These are phyloP conservation scores for Agrotis clavis DNA, from an alignment of 2,888 invertebrate species.

Conservation along the genomic window DNA sequence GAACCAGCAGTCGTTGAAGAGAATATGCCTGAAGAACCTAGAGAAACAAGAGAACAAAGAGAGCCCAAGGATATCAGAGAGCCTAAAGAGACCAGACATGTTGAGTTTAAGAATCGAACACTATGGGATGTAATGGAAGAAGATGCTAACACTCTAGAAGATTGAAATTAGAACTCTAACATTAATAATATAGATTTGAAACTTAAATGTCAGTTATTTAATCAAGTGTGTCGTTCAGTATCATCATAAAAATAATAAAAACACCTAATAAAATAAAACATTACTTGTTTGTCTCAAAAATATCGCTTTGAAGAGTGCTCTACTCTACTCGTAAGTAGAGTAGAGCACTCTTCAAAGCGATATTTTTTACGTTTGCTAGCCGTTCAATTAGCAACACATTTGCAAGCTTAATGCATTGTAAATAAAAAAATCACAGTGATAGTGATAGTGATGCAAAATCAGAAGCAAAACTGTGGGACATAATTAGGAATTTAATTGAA, in stretches of 20 bases:
- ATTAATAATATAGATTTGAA: slow-evolving; percentile 7
- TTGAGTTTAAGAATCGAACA: slow-evolving; percentile 71
- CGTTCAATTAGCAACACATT: too few relatives aligned
- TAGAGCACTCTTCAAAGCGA: too few relatives aligned
- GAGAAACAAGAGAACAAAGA: slow-evolving; percentile 59
- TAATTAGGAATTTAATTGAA: too few relatives aligned
- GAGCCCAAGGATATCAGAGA: too few relatives aligned
- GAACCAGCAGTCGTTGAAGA: slow-evolving; percentile 61
- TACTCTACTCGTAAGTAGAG: too few relatives aligned
- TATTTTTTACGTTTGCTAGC: too few relatives aligned
- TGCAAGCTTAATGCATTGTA: too few relatives aligned
- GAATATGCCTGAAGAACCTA: slow-evolving; percentile 61
- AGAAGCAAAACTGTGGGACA: too few relatives aligned
- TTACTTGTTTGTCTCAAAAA: neutral
- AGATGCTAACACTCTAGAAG: slow-evolving; percentile 68
- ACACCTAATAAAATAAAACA: neutral
- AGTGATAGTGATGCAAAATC: too few relatives aligned
- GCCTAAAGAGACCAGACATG: slow-evolving; percentile 58
- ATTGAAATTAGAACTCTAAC: slow-evolving; percentile 27
- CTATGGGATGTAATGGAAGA: slow-evolving; percentile 84
- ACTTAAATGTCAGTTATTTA: slow-evolving; percentile 21
- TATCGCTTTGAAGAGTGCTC: too few relatives aligned
- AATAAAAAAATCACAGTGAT: too few relatives aligned
- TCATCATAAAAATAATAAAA: slow-evolving; percentile 13
- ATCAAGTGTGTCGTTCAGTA: slow-evolving; percentile 39